These are phyloP conservation scores for Callitettix versicolor DNA, from an alignment of 1,140 invertebrate genomes.

Conservation along the genomic window DNA sequence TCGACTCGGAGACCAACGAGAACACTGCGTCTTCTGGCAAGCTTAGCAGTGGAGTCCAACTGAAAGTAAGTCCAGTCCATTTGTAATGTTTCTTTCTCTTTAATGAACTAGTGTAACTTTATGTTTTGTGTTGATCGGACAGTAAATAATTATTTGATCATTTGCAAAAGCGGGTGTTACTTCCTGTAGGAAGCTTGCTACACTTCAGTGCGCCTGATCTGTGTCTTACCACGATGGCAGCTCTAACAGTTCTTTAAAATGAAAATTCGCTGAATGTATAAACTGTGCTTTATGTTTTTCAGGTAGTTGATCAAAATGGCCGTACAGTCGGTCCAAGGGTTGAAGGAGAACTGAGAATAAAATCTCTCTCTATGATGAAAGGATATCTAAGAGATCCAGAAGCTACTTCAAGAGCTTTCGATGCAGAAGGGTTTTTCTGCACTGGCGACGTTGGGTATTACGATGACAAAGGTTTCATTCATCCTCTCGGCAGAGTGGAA, in stretches of 20 bases:
- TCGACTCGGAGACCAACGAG: background rate
- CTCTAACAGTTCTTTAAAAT: too few species aligned
- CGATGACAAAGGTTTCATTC: background rate
- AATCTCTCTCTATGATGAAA: background rate
- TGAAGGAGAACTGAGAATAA: background rate
- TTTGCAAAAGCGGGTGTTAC: background rate
- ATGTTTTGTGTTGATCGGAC: background rate
- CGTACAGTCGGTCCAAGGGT: background rate
- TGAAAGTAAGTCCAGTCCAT: background rate
- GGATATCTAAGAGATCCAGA: background rate
- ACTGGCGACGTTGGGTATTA: conserved; percentile 3
- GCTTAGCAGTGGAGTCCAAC: background rate
- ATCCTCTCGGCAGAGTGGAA: background rate
- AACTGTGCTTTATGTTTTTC: background rate
- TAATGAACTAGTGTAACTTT: background rate
- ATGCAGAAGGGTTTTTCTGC: background rate
- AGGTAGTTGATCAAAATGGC: background rate
- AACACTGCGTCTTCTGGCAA: background rate
- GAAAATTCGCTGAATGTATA: too few species aligned
- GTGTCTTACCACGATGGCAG: background rate
- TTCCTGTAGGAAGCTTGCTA: background rate
- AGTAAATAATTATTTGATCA: background rate
- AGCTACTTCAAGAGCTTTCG: background rate
- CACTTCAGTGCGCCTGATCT: background rate
- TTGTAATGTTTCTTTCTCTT: background rate